Base-by-base conservation (phyloP, 2,888 invertebrate species). In the Loripinus fragilis region DNA sequence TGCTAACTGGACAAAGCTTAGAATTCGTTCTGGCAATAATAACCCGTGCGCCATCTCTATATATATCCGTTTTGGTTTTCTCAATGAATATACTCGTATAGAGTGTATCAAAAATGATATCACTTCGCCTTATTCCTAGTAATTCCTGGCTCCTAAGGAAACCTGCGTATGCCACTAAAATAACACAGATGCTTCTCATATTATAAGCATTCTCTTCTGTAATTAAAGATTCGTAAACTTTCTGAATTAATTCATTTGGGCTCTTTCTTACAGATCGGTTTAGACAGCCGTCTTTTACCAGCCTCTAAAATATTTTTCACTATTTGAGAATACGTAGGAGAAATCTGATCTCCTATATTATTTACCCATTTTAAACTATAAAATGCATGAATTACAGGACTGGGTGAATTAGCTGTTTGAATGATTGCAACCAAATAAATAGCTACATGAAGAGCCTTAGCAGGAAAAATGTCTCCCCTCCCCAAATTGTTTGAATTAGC, bases 331-430 rank as follows among this genome's bases (percentile, higher is more conserved):
- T 76, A 48, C 10, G 81, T 81, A 17, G 78, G 78, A 42, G 74
- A 76, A 2, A 15, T 17, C 7, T 35, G 0, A 66, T 68, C 73
- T 35, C 30, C 41, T 5, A 82, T 23, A 67, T 71, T 38, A 70
- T 79, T 76, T 0, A 71, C 38, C 76, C 78, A 82, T 72, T 79
- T 76, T 25, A 82, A 12, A 60, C 74, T 74, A 74, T 82, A 79
- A 76, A 74, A 81, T 15, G 77, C 68, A 3, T 76, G 65, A 35
- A 52, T 74, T 2, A 81, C 38, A 20, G 81, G 66, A 81, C 78
- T 72, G 1, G 66, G 30, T 45, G 81, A 78, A 71, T 72, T 80
- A 12, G 74, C 12, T 2, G 50, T 23, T 67, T 81, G 77, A 10
- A 76, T 66, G 50, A 80, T 48, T 15, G 79, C 76, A 1, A 66